phyloP scores from a whole-genome alignment of 2,888 invertebrate genomes.

The Drosophila subsilvestris region DNA sequence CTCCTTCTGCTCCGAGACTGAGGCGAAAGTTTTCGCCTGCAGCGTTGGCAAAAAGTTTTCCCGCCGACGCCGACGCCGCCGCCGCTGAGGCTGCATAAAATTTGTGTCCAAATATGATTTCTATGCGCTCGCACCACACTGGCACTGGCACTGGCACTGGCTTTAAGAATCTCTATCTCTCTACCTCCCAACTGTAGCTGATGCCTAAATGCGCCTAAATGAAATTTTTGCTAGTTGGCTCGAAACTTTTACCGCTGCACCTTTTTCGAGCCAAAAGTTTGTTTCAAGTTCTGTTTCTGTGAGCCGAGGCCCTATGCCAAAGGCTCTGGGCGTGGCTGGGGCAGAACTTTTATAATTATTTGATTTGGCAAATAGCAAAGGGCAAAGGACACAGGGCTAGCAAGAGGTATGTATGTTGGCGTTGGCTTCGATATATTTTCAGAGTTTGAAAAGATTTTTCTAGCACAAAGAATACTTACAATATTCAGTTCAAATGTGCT shows the following conservation, averaged over 20 bases:
- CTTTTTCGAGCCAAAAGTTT: conserved; percentile 62
- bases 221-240: conserved; percentile 71
- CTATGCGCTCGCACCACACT: conserved; percentile 52
- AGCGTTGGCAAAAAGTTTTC: conserved; percentile 66
- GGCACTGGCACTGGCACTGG: conserved; percentile 29
- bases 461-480: not conserved
- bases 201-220: conserved; percentile 77
- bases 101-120: conserved; percentile 68
- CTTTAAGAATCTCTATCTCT: conserved; percentile 60
- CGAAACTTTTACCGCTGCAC: conserved; percentile 68
- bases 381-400: not conserved
- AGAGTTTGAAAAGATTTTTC: not conserved
- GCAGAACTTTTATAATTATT: conserved; percentile 82
- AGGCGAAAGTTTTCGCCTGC: conserved; percentile 65
- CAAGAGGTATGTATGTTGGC: too few species aligned
- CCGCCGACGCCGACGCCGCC: conserved; percentile 35
- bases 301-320: conserved; percentile 48
- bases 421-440: not conserved
- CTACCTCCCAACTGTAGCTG: conserved; percentile 33
- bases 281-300: conserved; percentile 58
- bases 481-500: not conserved
- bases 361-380: conserved; percentile 70
- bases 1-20: conserved; percentile 23
- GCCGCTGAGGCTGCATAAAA: conserved; percentile 74
- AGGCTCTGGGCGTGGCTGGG: conserved; percentile 31